These are phyloP conservation scores for Branchipolynoe longqiensis DNA, from an alignment of 2,888 invertebrate genomes.

Conservation along the genomic window DNA sequence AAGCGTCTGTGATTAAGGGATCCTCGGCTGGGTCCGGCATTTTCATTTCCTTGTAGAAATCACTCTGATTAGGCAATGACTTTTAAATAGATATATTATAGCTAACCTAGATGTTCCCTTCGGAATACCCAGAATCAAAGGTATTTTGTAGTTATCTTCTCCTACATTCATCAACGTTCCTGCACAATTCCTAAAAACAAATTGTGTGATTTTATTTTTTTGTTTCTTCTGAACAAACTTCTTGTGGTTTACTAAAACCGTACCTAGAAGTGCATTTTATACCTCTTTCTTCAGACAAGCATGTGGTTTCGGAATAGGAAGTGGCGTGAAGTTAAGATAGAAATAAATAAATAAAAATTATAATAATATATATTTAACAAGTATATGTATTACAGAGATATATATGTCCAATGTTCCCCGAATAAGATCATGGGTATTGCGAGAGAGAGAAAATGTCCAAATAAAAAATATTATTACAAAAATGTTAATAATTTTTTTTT, in stretches of 20 bases:
- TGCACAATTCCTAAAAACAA: not conserved
- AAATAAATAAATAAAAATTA: too few species aligned
- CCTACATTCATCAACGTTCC: conserved; percentile 22
- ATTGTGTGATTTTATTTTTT: not conserved
- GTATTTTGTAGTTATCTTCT: conserved; percentile 30
- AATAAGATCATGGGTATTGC: conserved; percentile 26
- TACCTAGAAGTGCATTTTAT: conserved; percentile 43
- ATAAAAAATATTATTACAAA: not conserved
- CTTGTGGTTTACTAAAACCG: conserved; percentile 9
- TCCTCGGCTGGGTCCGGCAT: not conserved
- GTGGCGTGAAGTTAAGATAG: not conserved
- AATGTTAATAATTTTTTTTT: not conserved
- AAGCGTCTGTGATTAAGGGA: conserved; percentile 48
- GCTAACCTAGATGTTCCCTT: not conserved
- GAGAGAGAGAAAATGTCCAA: not conserved
- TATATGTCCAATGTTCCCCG: too few species aligned
- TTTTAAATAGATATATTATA: not conserved
- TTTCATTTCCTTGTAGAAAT: not conserved
- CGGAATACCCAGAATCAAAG: conserved; percentile 40
- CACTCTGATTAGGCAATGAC: conserved; percentile 42
- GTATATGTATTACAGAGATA: too few species aligned
- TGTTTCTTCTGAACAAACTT: conserved; percentile 31
- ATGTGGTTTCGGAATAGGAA: conserved; percentile 18
- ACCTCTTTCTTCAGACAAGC: not conserved
- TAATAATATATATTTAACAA: too few species aligned